These are phyloP conservation scores for Serilophus lunatus DNA, from an alignment of 2,113 vertebrate genomes.

Conservation along the genomic window DNA sequence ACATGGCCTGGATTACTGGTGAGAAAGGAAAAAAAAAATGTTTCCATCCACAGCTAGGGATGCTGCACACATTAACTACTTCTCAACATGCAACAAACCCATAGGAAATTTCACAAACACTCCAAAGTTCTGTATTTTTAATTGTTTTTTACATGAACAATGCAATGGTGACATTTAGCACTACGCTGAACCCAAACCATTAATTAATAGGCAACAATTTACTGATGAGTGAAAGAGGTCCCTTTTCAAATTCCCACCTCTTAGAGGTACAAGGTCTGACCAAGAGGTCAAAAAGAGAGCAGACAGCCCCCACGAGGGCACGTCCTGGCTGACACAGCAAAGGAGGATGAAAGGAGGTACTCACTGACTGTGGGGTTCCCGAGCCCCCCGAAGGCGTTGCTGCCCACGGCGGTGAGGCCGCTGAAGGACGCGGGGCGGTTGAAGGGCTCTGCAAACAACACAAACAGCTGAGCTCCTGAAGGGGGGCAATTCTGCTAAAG, in stretches of 20 bases:
- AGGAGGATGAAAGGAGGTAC: conserved; percentile 65
- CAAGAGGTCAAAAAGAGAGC: not conserved
- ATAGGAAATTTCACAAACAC: not conserved
- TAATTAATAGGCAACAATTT: not conserved
- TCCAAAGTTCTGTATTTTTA: not conserved
- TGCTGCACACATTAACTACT: not conserved
- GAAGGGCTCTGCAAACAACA: conserved; percentile 85
- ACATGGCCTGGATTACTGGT: not conserved
- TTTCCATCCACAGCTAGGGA: not conserved
- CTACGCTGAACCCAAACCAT: not conserved
- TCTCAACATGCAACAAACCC: conserved; percentile 37
- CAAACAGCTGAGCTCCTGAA: not conserved
- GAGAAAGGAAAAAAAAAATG: not conserved
- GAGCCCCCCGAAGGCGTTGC: conserved; percentile 94
- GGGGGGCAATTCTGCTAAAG: not conserved
- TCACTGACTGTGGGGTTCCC: conserved; percentile 97
- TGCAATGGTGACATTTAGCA: not conserved
- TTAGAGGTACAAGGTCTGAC: not conserved
- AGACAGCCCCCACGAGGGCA: not conserved
- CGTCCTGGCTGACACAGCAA: not conserved
- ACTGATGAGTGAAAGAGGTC: not conserved
- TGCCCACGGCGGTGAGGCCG: conserved; percentile 88
- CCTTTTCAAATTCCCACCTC: not conserved
- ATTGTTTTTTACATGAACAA: not conserved
- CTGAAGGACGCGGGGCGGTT: conserved; percentile 87